Percentiles rank a stretch among this genome's conserved stretches.
Conservation (phyloP, 2,888 invertebrate species). For the Melanotus villosus region DNA sequence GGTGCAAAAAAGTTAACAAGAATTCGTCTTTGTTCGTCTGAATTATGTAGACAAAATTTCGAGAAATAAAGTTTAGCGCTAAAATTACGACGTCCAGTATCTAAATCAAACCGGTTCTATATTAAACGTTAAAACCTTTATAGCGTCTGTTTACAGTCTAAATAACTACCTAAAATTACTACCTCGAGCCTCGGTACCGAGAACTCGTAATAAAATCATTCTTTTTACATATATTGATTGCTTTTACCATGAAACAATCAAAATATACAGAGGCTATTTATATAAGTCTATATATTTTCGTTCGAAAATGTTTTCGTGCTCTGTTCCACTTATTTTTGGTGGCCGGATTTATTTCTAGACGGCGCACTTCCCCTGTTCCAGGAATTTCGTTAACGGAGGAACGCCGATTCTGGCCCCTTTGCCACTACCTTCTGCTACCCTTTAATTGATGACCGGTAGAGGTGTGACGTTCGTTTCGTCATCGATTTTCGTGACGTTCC, state of each 20-base stretch:
- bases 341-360: conserved; percentile 24
- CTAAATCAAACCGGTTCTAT: conserved; percentile 35
- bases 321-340: conserved; percentile 33
- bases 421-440: conserved; percentile 3
- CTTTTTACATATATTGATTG: conserved; percentile 39
- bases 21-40: background rate
- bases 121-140: conserved; percentile 33
- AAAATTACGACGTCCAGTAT: conserved; percentile 7
- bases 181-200: conserved; percentile 23
- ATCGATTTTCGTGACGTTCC: conserved; percentile 22
- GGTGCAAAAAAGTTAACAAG: conserved; percentile 4
- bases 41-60: conserved; percentile 21
- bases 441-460: conserved; percentile 27
- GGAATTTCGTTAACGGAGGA: conserved; percentile 10
- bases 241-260: conserved; percentile 39
- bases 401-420: conserved; percentile 15
- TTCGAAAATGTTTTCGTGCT: conserved; percentile 24
- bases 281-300: conserved; percentile 24
- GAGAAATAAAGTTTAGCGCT: conserved; percentile 17
- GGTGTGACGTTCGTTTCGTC: conserved; percentile 24
- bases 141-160: conserved; percentile 29
- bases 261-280: conserved; percentile 24
- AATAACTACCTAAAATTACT: conserved; percentile 34
- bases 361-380: conserved; percentile 26
- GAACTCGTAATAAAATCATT: conserved; percentile 36